A percentile compares a stretch with the other conserved stretches of the same genome.
These are phyloP conservation scores for Cheilosia pagana DNA, from an alignment of 2,888 invertebrate genomes.

Conservation along the genomic window DNA sequence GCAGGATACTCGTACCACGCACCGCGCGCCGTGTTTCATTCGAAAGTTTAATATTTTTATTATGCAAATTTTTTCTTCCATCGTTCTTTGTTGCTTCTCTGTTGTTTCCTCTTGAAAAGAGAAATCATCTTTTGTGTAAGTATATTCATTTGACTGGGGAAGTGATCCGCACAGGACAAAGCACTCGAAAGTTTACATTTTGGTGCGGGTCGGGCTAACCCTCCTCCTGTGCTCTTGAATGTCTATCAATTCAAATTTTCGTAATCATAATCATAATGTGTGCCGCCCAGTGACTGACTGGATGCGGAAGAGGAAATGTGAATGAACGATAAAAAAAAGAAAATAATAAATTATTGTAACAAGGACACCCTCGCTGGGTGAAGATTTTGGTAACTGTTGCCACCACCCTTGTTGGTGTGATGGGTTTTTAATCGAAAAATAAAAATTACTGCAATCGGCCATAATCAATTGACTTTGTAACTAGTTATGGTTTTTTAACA, in stretches of 20 bases:
- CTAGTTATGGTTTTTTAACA: constrained; percentile 47
- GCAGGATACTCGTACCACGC: constrained; percentile 58
- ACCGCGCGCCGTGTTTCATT: constrained; percentile 52
- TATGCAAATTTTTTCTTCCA: constrained; percentile 63
- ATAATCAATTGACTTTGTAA: constrained; percentile 72
- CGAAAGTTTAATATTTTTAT: constrained; percentile 74
- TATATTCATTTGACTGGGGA: constrained; percentile 64
- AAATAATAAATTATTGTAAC: constrained; percentile 70
- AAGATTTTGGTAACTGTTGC: constrained; percentile 46
- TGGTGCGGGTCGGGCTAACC: constrained; percentile 18
- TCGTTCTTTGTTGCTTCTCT: constrained; percentile 15
- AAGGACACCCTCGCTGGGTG: constrained; percentile 54
- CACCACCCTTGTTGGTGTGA: constrained; percentile 39
- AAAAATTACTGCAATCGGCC: constrained; percentile 71
- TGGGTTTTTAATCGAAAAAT: constrained; percentile 75
- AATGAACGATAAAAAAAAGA: constrained; percentile 59
- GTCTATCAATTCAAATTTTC: constrained; percentile 71
- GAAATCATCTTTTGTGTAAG: constrained; percentile 62
- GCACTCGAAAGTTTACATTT: constrained; percentile 55
- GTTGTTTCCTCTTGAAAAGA: constrained; percentile 58
- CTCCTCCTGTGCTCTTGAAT: constrained; percentile 60
- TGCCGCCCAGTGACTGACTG: constrained; percentile 71
- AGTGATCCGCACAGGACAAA: constrained; percentile 58
- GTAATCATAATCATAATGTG: constrained; percentile 72
- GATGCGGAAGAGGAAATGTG: constrained; percentile 19